phyloP scores from a whole-genome alignment of 2,888 invertebrate genomes.

The Danaus chrysippus region DNA sequence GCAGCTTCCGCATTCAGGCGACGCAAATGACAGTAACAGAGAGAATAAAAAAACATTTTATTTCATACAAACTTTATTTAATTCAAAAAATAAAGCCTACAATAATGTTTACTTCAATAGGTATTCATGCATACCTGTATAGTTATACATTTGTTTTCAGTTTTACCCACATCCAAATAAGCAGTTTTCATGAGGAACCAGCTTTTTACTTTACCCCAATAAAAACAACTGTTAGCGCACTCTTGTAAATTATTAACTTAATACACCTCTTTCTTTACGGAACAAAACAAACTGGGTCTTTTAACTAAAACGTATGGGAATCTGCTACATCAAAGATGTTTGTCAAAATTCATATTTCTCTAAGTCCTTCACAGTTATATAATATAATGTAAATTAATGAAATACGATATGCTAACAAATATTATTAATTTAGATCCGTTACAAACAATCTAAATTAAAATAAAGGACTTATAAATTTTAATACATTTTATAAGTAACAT shows the following conservation, averaged over 20 bases:
- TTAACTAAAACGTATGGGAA: constrained; percentile 35
- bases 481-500: constrained; percentile 15
- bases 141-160: constrained; percentile 66
- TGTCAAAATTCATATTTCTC: background rate
- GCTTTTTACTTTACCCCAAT: constrained; percentile 43
- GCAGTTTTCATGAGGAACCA: constrained; percentile 32
- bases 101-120: constrained; percentile 65
- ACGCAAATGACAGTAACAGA: constrained; percentile 21
- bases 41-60: constrained; percentile 35
- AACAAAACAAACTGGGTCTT: constrained; percentile 33
- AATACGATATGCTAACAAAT: constrained; percentile 29
- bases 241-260: constrained; percentile 26
- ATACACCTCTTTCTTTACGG: constrained; percentile 30
- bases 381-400: constrained; percentile 17
- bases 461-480: constrained; percentile 18
- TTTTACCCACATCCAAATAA: constrained; percentile 42
- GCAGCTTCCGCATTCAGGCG: constrained; percentile 62
- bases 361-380: constrained; percentile 15
- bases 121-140: constrained; percentile 55
- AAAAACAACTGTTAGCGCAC: constrained; percentile 26
- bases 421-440: constrained; percentile 26
- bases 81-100: constrained; percentile 79
- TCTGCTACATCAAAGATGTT: constrained; percentile 18
- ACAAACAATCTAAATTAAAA: constrained; percentile 27
- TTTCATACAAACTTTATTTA: constrained; percentile 79